Conservation (phyloP, 2,888 invertebrate species). For the Drosophila helvetica region DNA sequence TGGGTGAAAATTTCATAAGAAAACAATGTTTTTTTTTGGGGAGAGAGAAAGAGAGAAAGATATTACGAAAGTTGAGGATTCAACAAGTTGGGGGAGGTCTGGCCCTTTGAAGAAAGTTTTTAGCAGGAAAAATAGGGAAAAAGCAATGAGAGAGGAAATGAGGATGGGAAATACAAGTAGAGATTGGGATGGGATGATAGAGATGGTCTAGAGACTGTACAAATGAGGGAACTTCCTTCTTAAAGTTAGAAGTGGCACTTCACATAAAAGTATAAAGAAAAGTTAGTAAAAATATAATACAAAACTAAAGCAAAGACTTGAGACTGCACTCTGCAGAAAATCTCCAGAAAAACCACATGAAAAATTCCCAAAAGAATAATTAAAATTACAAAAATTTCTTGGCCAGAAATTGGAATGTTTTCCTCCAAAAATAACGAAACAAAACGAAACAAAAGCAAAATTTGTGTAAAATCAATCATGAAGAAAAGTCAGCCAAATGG, state of each 20-base stretch:
- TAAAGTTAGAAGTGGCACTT: neutral
- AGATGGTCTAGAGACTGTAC: neutral
- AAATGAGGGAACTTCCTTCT: neutral
- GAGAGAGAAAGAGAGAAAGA: neutral
- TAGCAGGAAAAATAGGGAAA: neutral
- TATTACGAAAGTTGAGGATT: conserved; percentile 18
- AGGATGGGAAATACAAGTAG: neutral
- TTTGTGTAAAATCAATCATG: no score
- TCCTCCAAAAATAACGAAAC: no score
- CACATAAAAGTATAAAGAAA: neutral
- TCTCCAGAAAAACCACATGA: no score
- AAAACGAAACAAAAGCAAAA: no score
- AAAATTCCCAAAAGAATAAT: no score
- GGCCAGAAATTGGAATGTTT: no score
- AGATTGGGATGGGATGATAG: neutral
- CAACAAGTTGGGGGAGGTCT: neutral
- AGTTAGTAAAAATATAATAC: no score
- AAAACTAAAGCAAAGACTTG: neutral
- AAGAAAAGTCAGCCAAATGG: no score
- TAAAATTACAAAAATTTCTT: no score
- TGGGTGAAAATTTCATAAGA: conserved; percentile 35
- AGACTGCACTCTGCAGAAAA: neutral
- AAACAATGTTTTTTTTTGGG: no score
- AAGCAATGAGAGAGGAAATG: neutral
- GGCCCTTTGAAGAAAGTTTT: conserved; percentile 2